Conservation (phyloP, 2,113 vertebrate species). For the Connochaetes taurinus region DNA sequence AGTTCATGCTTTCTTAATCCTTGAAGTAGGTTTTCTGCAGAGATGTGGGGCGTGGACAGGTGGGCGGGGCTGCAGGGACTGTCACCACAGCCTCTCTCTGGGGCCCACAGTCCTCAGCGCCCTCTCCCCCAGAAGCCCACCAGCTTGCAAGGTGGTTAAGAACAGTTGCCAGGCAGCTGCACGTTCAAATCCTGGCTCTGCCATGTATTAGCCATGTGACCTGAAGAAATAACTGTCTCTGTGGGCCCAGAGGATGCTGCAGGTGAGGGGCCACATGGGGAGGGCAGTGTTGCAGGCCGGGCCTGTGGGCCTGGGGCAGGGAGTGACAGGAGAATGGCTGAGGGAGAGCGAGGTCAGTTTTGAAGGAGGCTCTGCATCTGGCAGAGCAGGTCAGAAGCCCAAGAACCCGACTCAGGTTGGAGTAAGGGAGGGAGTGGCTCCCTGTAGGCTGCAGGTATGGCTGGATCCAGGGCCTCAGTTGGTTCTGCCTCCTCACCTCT, state of each 20-base stretch:
- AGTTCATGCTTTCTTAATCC: not conserved
- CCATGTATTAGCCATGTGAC: not conserved
- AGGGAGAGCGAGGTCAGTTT: not conserved
- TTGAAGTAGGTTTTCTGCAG: not conserved
- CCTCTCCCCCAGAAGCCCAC: not conserved
- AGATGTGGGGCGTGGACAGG: too few species aligned
- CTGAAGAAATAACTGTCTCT: not conserved
- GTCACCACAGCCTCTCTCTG: not conserved
- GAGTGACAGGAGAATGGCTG: not conserved
- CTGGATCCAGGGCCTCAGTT: not conserved
- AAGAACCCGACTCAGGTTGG: not conserved
- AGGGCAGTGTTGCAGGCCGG: not conserved
- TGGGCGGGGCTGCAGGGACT: fast-evolving
- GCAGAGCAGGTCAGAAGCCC: not conserved
- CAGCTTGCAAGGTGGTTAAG: not conserved
- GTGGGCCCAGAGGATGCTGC: not conserved
- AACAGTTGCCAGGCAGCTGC: not conserved
- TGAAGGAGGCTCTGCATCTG: not conserved
- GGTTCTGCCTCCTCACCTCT: not conserved
- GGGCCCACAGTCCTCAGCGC: fast-evolving
- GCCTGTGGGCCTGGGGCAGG: not conserved
- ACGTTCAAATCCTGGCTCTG: not conserved
- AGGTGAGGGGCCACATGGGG: not conserved
- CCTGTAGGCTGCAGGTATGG: not conserved
- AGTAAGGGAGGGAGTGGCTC: too few species aligned